A percentile compares a stretch with the other conserved stretches of the same genome.
Evolutionary conservation across 2,113 vertebrate genomes (phyloP).

Genomic region (Lophochroa leadbeateri): DNA sequence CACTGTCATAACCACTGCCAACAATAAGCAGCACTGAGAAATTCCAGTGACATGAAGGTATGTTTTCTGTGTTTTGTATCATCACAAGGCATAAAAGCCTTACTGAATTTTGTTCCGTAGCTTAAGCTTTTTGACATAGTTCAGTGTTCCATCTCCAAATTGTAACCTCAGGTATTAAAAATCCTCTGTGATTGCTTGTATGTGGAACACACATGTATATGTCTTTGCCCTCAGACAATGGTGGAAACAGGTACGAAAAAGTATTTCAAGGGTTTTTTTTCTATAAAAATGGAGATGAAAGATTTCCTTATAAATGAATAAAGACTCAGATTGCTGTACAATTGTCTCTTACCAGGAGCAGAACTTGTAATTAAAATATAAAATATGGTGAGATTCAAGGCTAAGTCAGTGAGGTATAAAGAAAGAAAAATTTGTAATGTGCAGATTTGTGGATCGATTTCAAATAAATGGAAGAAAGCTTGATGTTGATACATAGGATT

Average conservation of each 20-base stretch:
- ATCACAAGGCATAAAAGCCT: not conserved
- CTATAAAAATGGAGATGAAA: not conserved
- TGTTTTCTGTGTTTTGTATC: not conserved
- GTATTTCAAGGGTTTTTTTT: not conserved
- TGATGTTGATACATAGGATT: not conserved
- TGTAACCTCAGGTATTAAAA: not conserved
- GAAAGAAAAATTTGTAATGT: not conserved
- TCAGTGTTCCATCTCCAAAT: not conserved
- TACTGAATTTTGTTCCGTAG: not conserved
- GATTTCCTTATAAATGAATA: not conserved
- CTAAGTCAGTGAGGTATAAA: not conserved
- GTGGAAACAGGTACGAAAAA: not conserved
- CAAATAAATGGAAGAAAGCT: not conserved
- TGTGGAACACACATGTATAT: fast-evolving
- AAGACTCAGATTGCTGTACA: not conserved
- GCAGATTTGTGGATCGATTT: not conserved
- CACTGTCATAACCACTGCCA: not conserved
- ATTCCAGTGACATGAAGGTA: not conserved
- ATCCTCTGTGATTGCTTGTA: not conserved
- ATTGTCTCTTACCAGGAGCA: fast-evolving
- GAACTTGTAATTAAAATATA: not conserved
- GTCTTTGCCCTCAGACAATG: not conserved
- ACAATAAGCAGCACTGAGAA: not conserved
- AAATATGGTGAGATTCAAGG: not conserved
- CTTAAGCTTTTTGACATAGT: not conserved